These are phyloP conservation scores for Sebastes matsubarae DNA, from an alignment of 2,797 vertebrate species.

Conservation along the genomic window DNA sequence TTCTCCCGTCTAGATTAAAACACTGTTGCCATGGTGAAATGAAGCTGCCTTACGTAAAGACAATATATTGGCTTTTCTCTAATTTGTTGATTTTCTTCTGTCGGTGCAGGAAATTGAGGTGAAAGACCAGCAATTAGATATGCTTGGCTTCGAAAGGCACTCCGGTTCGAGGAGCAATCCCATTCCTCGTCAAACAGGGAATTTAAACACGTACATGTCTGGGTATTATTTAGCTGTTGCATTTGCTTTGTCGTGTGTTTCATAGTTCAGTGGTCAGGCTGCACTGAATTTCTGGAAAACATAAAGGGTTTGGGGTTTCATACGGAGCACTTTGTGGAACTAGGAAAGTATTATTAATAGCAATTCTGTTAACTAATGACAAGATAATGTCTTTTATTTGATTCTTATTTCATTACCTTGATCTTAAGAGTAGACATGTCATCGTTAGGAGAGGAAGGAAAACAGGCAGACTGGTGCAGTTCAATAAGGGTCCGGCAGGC, in stretches of 20 bases:
- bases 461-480: background rate
- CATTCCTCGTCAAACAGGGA: background rate
- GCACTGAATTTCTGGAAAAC: background rate
- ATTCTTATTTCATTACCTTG: background rate
- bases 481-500: background rate
- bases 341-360: background rate
- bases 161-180: background rate
- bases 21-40: slow-evolving; percentile 53
- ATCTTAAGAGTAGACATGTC: background rate
- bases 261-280: background rate
- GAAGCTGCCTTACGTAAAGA: background rate
- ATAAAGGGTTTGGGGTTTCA: background rate
- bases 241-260: background rate
- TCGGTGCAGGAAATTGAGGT: background rate
- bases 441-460: background rate
- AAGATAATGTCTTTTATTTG: background rate
- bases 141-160: background rate
- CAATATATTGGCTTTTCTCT: background rate
- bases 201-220: background rate
- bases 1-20: background rate
- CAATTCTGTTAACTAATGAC: background rate
- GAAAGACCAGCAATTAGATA: background rate
- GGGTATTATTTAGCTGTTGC: background rate
- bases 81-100: background rate
- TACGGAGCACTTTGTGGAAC: background rate